Percentiles rank a stretch among this genome's conserved stretches.
Evolutionary conservation across 1,140 invertebrate species (phyloP).

Genomic region (Leptestheria dahalacensis): DNA sequence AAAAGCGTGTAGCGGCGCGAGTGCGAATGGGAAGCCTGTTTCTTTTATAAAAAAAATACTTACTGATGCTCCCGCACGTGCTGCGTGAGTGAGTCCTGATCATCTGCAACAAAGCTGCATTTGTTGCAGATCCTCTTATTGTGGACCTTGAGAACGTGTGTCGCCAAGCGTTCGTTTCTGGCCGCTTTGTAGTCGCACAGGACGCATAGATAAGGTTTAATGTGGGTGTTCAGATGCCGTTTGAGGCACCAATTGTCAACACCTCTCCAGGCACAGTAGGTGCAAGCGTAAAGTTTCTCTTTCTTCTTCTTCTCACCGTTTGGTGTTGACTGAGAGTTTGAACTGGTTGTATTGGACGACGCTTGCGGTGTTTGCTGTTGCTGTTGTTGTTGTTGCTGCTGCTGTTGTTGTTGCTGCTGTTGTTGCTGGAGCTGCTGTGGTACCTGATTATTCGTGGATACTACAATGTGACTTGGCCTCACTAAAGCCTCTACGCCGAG

Average conservation of each 20-base stretch:
- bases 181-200: slow-evolving; percentile 84
- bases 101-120: slow-evolving; percentile 69
- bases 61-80: slow-evolving; percentile 47
- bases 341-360: background rate
- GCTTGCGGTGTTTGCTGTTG: background rate
- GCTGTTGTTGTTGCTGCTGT: background rate
- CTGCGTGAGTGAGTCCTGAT: slow-evolving; percentile 51
- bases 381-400: background rate
- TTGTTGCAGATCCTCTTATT: slow-evolving; percentile 75
- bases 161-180: slow-evolving; percentile 63
- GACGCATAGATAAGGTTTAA: slow-evolving; percentile 77
- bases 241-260: slow-evolving; percentile 89
- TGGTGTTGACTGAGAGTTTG: background rate
- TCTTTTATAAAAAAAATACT: slow-evolving; percentile 20
- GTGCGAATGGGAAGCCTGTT: too few species aligned
- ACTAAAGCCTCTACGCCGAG: slow-evolving; percentile 15
- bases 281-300: slow-evolving; percentile 54
- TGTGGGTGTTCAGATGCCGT: slow-evolving; percentile 75
- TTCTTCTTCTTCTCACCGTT: slow-evolving; percentile 27
- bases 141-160: slow-evolving; percentile 77
- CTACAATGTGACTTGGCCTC: slow-evolving; percentile 9
- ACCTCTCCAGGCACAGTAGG: slow-evolving; percentile 79
- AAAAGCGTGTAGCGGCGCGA: too few species aligned
- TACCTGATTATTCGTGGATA: too few species aligned
- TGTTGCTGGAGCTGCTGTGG: background rate